Percentiles rank a stretch among this genome's conserved stretches.
These are phyloP conservation scores for Caenorhabditis afra DNA, from an alignment of 2,888 invertebrate genomes.

Conservation along the genomic window DNA sequence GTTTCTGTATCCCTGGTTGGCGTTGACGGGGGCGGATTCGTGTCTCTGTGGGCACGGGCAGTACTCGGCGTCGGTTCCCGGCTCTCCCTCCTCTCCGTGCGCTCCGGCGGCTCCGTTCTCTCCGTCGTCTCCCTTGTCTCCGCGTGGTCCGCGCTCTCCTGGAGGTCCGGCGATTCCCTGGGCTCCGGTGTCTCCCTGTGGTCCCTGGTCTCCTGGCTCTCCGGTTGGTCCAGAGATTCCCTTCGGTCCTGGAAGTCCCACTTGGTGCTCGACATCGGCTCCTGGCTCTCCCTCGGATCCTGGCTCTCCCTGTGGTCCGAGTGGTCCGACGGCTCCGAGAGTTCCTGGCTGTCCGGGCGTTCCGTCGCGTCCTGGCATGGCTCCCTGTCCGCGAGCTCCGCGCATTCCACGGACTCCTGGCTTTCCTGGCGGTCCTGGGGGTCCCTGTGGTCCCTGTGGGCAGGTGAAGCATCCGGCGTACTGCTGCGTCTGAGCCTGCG, in stretches of 20 bases:
- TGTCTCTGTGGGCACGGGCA: slow-evolving; percentile 68
- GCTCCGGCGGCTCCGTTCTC: slow-evolving; percentile 68
- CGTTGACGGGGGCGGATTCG: slow-evolving; percentile 46
- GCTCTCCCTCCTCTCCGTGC: slow-evolving; percentile 73
- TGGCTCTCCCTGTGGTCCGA: slow-evolving; percentile 71
- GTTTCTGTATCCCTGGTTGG: slow-evolving; percentile 56
- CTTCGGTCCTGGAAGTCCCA: slow-evolving; percentile 74
- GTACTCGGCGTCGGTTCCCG: slow-evolving; percentile 74
- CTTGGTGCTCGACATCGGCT: slow-evolving; percentile 71
- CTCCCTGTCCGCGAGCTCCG: slow-evolving; percentile 77
- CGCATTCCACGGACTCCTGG: slow-evolving; percentile 76
- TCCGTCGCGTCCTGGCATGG: slow-evolving; percentile 76
- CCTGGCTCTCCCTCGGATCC: slow-evolving; percentile 76
- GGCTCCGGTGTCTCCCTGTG: slow-evolving; percentile 68
- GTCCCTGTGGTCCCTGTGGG: slow-evolving; percentile 71
- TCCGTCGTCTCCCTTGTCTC: slow-evolving; percentile 72
- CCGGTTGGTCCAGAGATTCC: slow-evolving; percentile 65
- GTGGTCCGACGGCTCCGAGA: slow-evolving; percentile 68
- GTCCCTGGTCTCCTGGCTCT: slow-evolving; percentile 66
- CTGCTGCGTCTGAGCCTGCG: slow-evolving; percentile 74
- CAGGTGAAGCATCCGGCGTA: slow-evolving; percentile 76
- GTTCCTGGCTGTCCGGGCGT: slow-evolving; percentile 72
- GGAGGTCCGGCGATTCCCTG: slow-evolving; percentile 70
- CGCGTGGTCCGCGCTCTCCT: slow-evolving; percentile 74
- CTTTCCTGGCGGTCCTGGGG: slow-evolving; percentile 65